phyloP scores from a whole-genome alignment of 1,140 invertebrate species.

The Drosophila pectinifera region DNA sequence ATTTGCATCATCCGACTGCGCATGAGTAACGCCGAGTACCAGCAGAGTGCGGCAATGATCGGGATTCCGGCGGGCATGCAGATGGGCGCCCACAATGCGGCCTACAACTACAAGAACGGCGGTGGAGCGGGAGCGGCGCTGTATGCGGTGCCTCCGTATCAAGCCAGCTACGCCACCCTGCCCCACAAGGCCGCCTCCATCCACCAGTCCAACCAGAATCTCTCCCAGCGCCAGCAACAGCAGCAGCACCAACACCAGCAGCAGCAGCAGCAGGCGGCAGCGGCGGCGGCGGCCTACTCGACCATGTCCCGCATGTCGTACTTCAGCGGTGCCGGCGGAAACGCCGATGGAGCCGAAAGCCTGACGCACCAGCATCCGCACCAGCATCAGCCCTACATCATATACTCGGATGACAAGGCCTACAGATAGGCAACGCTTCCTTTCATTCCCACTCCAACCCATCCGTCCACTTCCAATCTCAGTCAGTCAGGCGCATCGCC shows the following conservation, averaged over 20 bases:
- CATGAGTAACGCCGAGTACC: slow-evolving; percentile 89
- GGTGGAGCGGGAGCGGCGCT: slow-evolving; percentile 82
- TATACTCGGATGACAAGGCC: slow-evolving; percentile 84
- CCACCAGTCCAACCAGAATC: slow-evolving; percentile 85
- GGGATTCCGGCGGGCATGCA: slow-evolving; percentile 85
- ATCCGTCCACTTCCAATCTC: slow-evolving; percentile 37
- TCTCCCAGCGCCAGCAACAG: slow-evolving; percentile 86
- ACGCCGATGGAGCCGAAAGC: slow-evolving; percentile 63
- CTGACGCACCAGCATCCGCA: slow-evolving; percentile 61
- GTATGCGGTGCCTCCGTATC: slow-evolving; percentile 86
- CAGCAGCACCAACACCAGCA: slow-evolving; percentile 72
- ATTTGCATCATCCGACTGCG: slow-evolving; percentile 93
- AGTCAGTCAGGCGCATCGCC: slow-evolving; percentile 73
- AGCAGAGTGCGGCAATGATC: slow-evolving; percentile 88
- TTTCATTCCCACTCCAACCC: slow-evolving; percentile 31
- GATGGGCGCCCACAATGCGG: slow-evolving; percentile 86
- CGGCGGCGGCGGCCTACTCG: slow-evolving; percentile 82
- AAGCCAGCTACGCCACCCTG: slow-evolving; percentile 87
- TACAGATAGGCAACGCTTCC: slow-evolving; percentile 72
- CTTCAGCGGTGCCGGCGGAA: slow-evolving; percentile 66
- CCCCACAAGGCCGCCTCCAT: slow-evolving; percentile 87
- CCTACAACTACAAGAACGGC: slow-evolving; percentile 85
- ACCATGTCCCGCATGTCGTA: slow-evolving; percentile 84
- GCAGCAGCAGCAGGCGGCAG: slow-evolving; percentile 84
- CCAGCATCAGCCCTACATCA: slow-evolving; percentile 82